phyloP scores from a whole-genome alignment of 2,888 invertebrate species.

The Helleia helle region DNA sequence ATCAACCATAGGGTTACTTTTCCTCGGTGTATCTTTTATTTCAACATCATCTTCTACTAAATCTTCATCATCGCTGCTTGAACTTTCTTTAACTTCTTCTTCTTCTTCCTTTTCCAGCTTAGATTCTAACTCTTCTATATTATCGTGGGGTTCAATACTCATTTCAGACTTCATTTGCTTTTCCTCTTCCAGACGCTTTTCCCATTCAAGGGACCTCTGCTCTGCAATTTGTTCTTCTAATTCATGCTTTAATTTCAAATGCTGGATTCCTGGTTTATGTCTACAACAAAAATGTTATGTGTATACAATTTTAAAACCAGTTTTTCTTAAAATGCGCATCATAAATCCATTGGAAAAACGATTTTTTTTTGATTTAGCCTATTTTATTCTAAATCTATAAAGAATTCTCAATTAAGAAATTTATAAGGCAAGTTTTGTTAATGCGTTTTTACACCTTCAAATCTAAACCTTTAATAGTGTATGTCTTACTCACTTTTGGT shows the following conservation, averaged over 20 bases:
- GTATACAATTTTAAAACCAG: conserved; percentile 10
- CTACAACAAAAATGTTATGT: conserved; percentile 29
- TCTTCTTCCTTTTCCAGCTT: conserved; percentile 40
- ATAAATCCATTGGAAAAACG: no score
- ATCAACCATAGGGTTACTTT: conserved; percentile 51
- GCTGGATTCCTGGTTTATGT: conserved; percentile 79
- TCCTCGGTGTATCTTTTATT: conserved; percentile 39
- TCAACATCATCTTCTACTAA: conserved; percentile 41
- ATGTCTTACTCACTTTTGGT: conserved; percentile 74
- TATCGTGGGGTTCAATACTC: conserved; percentile 47
- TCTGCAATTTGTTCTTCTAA: conserved; percentile 81
- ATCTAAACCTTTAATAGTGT: no score
- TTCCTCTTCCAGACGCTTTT: conserved; percentile 73
- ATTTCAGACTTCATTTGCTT: conserved; percentile 55
- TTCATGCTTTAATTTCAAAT: conserved; percentile 79
- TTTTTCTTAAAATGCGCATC: no score
- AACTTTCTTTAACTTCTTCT: conserved; percentile 41
- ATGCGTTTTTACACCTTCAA: no score
- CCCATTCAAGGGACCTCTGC: conserved; percentile 80
- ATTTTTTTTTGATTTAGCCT: no score
- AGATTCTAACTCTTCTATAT: conserved; percentile 56
- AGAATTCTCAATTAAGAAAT: no score
- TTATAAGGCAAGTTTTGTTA: no score
- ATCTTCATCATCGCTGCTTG: conserved; percentile 69
- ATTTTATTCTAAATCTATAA: no score